Conservation (phyloP, 2,888 invertebrate genomes). For the Ferdinandea cuprea region DNA sequence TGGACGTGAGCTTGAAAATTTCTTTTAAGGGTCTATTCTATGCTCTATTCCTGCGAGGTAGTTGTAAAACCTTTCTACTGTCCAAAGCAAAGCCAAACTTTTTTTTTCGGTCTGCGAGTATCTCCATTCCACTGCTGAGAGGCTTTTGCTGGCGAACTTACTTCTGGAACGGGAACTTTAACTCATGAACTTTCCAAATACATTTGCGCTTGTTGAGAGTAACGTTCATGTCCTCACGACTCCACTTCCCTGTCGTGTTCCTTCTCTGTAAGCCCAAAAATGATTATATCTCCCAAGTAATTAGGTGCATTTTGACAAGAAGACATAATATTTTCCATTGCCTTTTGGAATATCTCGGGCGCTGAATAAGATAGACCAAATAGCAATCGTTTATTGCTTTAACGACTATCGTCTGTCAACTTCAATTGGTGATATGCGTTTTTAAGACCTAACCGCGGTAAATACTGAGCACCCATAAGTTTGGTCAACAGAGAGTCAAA, state of each 20-base stretch:
- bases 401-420: constrained; percentile 16
- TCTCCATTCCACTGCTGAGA: neutral
- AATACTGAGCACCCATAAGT: constrained; percentile 72
- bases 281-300: constrained; percentile 72
- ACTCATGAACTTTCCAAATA: constrained; percentile 13
- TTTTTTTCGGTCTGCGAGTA: constrained; percentile 9
- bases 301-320: constrained; percentile 76
- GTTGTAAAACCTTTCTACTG: too few relatives aligned
- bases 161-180: constrained; percentile 45
- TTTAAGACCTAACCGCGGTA: constrained; percentile 57
- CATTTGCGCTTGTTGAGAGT: too few relatives aligned
- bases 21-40: too few relatives aligned
- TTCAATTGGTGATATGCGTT: constrained; percentile 77
- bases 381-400: constrained; percentile 77
- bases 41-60: too few relatives aligned
- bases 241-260: constrained; percentile 72
- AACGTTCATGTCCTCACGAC: constrained; percentile 66
- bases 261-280: constrained; percentile 74
- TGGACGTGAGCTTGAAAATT: too few relatives aligned
- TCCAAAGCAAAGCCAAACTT: too few relatives aligned
- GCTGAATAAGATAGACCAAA: constrained; percentile 79
- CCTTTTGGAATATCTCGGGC: too few relatives aligned
- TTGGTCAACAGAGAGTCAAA: constrained; percentile 76
- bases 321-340: constrained; percentile 76
- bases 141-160: neutral